phyloP scores from a whole-genome alignment of 1,140 invertebrate species.

The Sitobion miscanthi region DNA sequence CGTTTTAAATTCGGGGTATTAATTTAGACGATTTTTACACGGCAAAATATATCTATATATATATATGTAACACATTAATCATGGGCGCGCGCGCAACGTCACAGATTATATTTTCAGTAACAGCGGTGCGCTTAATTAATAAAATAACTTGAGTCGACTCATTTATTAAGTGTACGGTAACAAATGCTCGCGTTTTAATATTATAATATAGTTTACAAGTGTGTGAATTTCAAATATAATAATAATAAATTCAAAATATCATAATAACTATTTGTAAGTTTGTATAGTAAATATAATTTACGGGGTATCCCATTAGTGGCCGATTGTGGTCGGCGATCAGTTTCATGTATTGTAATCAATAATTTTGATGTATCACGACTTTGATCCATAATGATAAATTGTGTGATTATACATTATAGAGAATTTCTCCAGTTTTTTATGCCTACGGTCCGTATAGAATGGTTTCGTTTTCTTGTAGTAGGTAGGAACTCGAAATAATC shows the following conservation, averaged over 20 bases:
- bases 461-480: background rate
- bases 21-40: background rate
- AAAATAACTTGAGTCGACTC: background rate
- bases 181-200: background rate
- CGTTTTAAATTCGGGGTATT: background rate
- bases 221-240: too few species aligned
- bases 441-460: background rate
- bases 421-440: background rate
- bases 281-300: too few species aligned
- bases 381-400: background rate
- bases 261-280: too few species aligned
- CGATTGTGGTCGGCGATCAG: too few species aligned
- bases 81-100: background rate
- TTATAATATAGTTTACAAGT: background rate
- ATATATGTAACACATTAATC: background rate
- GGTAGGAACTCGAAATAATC: background rate
- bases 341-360: background rate
- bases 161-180: background rate
- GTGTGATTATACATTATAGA: too few species aligned
- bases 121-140: background rate
- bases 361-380: background rate
- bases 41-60: background rate
- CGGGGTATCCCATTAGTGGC: too few species aligned
- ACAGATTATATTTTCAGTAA: background rate
- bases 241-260: too few species aligned